A percentile compares a stretch with the other conserved stretches of the same genome.
Evolutionary conservation across 1,140 invertebrate species (phyloP).

Genomic region (Drosophila ogumai): DNA sequence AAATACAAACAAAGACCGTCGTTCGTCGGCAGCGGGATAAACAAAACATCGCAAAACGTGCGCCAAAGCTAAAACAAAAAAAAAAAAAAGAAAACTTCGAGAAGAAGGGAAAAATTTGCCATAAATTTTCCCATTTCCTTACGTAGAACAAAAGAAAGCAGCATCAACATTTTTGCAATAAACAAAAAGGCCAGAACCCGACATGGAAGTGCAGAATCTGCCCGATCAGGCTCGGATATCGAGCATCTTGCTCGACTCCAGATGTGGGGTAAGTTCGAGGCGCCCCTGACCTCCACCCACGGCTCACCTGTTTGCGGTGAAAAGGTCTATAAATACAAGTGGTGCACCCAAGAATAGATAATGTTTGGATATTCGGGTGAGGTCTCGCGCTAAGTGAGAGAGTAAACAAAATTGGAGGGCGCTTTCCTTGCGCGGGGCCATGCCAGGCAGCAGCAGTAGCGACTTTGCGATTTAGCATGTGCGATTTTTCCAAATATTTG

Average conservation of each 20-base stretch:
- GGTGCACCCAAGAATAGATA: constrained; percentile 62
- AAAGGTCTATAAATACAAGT: constrained; percentile 54
- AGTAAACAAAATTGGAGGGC: constrained; percentile 50
- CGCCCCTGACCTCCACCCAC: constrained; percentile 4
- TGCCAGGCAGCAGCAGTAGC: neutral
- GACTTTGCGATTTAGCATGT: constrained; percentile 29
- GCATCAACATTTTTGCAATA: constrained; percentile 51
- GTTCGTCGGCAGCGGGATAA: constrained; percentile 53
- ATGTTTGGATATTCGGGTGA: constrained; percentile 19
- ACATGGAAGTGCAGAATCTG: constrained; percentile 75
- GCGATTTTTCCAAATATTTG: constrained; percentile 43
- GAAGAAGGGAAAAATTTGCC: constrained; percentile 39
- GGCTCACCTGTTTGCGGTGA: constrained; percentile 11
- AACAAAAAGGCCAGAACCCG: constrained; percentile 35
- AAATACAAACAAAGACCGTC: constrained; percentile 58
- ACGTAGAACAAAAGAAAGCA: constrained; percentile 44
- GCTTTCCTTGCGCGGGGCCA: constrained; percentile 2
- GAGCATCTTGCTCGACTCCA: constrained; percentile 67
- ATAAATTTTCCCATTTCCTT: constrained; percentile 51
- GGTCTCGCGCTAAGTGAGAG: constrained; percentile 24
- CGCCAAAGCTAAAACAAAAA: constrained; percentile 52
- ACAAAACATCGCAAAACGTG: constrained; percentile 64
- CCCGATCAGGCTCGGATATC: constrained; percentile 62
- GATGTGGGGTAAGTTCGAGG: constrained; percentile 79
- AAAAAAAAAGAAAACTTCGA: constrained; percentile 17